These are phyloP conservation scores for Rhea americana DNA, from an alignment of 2,113 vertebrate genomes.

Conservation along the genomic window DNA sequence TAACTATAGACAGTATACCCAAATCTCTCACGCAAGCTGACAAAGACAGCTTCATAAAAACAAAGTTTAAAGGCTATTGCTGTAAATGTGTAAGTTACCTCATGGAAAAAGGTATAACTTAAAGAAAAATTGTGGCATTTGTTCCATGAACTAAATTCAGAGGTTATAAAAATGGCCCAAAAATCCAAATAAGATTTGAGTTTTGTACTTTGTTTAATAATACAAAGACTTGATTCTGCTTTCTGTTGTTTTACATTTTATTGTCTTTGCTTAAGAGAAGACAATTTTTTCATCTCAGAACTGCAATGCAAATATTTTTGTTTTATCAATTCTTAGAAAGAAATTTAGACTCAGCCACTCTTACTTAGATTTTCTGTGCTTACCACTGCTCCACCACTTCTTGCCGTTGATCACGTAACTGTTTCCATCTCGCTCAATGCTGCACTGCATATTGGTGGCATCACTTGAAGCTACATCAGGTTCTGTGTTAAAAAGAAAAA, in stretches of 20 bases:
- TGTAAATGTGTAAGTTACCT: neutral
- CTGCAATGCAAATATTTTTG: neutral
- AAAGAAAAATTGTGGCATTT: neutral
- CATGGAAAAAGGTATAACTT: rapidly evolving
- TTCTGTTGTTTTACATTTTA: neutral
- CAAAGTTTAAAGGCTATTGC: neutral
- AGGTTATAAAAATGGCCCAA: neutral
- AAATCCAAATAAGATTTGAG: neutral
- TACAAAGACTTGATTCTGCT: neutral
- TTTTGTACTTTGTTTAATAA: neutral
- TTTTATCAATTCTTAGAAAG: neutral
- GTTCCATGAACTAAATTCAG: neutral
- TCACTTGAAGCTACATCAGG: slow-evolving; percentile 93
- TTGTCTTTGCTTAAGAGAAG: neutral
- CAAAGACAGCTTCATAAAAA: neutral
- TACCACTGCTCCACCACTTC: slow-evolving; percentile 97
- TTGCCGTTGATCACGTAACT: slow-evolving; percentile 86
- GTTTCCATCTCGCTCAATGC: slow-evolving; percentile 76
- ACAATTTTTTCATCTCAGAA: neutral
- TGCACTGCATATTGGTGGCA: slow-evolving; percentile 91
- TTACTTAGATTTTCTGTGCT: slow-evolving; percentile 51
- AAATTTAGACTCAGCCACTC: neutral
- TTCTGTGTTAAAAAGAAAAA: slow-evolving; percentile 73
- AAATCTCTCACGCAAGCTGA: neutral
- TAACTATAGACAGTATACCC: neutral